Base-by-base conservation (phyloP, 2,888 invertebrate genomes). In the Nephrotoma appendiculata region DNA sequence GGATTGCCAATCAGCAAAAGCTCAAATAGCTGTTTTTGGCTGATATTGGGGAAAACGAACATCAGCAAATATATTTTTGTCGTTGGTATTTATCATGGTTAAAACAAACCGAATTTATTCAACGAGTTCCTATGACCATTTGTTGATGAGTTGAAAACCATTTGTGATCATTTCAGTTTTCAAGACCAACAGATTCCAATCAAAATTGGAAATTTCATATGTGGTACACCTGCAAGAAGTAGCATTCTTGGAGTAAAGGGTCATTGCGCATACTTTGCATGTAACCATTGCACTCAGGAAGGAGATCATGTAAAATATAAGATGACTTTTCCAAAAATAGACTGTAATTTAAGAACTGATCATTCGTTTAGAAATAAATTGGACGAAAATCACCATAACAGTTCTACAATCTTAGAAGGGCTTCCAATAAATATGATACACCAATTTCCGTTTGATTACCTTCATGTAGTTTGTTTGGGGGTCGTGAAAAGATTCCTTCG, bases 321-420 rank as follows among this genome's bases (percentile, higher is more conserved):
- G 45, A 86, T 88, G 86, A 86, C 83, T 15, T 88, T 87, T 87
- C 71, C 57, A 9, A 42, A 88, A 42, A 85, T 86, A 41, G 52
- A 52, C 45, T 45, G 31, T 52, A 15, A 31, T 43, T 31, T 83
- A 85, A 19, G 86, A 31, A 87, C 48, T 19, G 19, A 19, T 19
- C 19, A 19, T 19, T 19, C 19, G 19, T 19, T 19, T 19, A 19
- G 19, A 19, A 19, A 19, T 19, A 19, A 19, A 19, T 19, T 19
- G 19, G 19, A 19, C 1, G 0, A 19, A 19, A 19, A 19, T 19
- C 19, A 19, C 19, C 19, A 19, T 19, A 19, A 19, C 19, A 19
- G 19, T 19, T 19, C 19, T 19, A 19, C 19, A 19, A 19, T 19
- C 19, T 19, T 19, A 19, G 1, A 19, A 19, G 19, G 1, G 19